Percentiles rank a stretch among this genome's conserved stretches.
These are phyloP conservation scores for Paralinhomoeus sp. DNA, from an alignment of 2,888 invertebrate genomes.

Conservation along the genomic window DNA sequence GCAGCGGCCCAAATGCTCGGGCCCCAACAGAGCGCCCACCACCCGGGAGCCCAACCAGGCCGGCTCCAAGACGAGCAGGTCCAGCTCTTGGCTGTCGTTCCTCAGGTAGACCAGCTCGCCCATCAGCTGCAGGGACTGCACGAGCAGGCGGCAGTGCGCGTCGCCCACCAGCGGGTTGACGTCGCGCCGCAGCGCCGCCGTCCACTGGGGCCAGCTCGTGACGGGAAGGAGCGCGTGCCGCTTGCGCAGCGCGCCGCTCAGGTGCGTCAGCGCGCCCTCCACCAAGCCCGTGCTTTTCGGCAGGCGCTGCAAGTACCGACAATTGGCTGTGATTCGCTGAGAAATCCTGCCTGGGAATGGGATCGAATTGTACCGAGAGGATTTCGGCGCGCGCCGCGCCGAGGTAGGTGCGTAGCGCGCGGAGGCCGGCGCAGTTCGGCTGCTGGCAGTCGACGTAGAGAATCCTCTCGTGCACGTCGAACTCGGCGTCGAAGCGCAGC, in stretches of 20 bases:
- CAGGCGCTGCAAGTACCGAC: conserved; percentile 28
- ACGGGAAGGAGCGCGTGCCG: conserved; percentile 39
- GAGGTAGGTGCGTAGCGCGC: conserved; percentile 37
- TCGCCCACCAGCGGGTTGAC: conserved; percentile 43
- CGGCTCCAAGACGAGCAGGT: conserved; percentile 42
- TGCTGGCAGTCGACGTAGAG: conserved; percentile 41
- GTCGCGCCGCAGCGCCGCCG: conserved; percentile 33
- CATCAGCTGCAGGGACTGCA: conserved; percentile 41
- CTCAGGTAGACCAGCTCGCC: conserved; percentile 42
- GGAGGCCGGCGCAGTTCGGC: conserved; percentile 39
- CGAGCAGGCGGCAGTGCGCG: conserved; percentile 39
- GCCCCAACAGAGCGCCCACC: conserved; percentile 40
- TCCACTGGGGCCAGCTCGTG: conserved; percentile 38
- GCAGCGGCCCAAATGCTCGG: conserved; percentile 30
- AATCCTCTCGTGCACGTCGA: conserved; percentile 37
- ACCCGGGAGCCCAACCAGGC: conserved; percentile 45
- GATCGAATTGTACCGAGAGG: conserved; percentile 32
- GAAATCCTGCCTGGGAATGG: too few species aligned
- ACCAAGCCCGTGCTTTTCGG: conserved; percentile 38
- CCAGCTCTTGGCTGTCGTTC: conserved; percentile 31
- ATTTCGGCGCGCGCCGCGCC: conserved; percentile 34
- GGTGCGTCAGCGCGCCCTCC: conserved; percentile 31
- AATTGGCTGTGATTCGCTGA: too few species aligned
- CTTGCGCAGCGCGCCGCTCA: conserved; percentile 33
- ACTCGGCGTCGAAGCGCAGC: conserved; percentile 35